Conservation (phyloP, 2,113 vertebrate genomes). For the Pluvialis apricaria region DNA sequence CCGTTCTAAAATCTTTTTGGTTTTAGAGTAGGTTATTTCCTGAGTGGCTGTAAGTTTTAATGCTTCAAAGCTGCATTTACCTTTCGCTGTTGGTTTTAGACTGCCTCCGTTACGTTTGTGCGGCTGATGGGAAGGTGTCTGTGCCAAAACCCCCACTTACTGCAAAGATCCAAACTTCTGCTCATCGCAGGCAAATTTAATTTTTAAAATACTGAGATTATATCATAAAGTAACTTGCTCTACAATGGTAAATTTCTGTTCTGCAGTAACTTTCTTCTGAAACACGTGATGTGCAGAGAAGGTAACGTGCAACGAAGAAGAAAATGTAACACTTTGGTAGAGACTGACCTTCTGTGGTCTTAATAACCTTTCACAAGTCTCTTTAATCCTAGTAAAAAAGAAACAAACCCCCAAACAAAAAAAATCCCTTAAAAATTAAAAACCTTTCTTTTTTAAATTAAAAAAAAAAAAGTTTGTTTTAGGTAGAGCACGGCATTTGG, state of each 20-base stretch:
- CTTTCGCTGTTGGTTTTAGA: not conserved
- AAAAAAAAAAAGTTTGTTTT: not conserved
- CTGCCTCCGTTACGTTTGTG: not conserved
- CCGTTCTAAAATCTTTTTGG: fast-evolving
- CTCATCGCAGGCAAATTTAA: not conserved
- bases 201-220: not conserved
- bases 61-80: not conserved
- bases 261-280: not conserved
- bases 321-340: not conserved
- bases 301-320: not conserved
- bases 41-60: not conserved
- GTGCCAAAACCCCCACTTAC: not conserved
- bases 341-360: not conserved
- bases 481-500: not conserved
- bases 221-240: not conserved
- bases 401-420: not conserved
- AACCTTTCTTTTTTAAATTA: not conserved
- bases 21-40: not conserved
- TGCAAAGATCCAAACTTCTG: not conserved
- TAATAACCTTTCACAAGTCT: not conserved
- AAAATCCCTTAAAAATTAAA: not conserved
- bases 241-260: not conserved
- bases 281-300: not conserved
- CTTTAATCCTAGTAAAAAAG: not conserved
- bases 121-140: not conserved